Evolutionary conservation across 2,113 vertebrate genomes (phyloP).

Genomic region (Panthera leo): DNA sequence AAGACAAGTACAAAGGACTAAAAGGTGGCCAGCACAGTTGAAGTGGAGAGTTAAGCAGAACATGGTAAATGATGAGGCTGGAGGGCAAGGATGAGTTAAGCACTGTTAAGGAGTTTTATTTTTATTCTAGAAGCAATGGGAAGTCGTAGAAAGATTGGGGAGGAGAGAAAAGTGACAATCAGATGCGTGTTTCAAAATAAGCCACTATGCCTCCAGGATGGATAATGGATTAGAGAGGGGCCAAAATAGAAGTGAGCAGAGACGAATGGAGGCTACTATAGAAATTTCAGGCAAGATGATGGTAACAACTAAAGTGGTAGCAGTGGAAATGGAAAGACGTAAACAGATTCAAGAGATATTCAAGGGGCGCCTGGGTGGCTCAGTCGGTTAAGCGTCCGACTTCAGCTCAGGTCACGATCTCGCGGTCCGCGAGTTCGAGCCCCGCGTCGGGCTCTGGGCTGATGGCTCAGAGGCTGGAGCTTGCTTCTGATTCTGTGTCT

Average conservation of each 20-base stretch:
- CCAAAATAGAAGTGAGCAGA: neutral
- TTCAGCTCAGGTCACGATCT: no score
- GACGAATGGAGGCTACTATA: neutral
- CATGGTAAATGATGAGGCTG: neutral
- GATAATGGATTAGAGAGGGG: neutral
- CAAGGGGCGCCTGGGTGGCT: neutral
- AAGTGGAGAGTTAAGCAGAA: neutral
- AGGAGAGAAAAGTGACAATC: neutral
- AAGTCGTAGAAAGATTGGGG: neutral
- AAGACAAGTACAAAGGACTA: neutral
- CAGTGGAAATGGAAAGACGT: neutral
- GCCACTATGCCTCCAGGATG: neutral
- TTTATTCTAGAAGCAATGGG: slow-evolving; percentile 30
- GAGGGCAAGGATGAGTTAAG: neutral
- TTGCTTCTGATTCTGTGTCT: no score
- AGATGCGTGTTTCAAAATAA: slow-evolving; percentile 25
- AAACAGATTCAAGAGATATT: neutral
- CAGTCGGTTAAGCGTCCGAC: no score
- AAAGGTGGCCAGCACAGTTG: neutral
- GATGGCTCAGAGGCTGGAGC: no score
- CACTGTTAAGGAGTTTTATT: neutral
- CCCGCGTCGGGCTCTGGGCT: no score
- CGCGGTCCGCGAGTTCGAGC: no score
- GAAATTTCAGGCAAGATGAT: neutral
- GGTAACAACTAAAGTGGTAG: neutral